Evolutionary conservation across 2,113 vertebrate genomes (phyloP), one percentile per base, ranked within the genome.

Genomic region (Esox niger): DNA sequence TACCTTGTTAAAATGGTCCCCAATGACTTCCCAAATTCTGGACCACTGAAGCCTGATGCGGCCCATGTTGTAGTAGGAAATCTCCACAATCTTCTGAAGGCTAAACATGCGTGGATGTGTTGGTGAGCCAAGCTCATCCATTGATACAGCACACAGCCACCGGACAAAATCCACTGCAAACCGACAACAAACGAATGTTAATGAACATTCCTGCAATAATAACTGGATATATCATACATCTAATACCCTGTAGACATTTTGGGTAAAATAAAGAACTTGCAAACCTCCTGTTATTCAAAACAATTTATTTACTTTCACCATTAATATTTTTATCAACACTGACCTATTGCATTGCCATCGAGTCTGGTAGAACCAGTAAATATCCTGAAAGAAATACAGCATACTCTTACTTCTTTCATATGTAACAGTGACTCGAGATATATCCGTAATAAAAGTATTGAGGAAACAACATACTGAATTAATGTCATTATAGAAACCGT

Each of bases 1-100:
- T 90, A 95, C 94, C 93, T 94, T 96, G 87, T 95, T 96, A 83
- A 96, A 96, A 86, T 96, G 94, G 86, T 96, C 94, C 7, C 94
- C 94, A 75, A 95, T 95, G 70, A 96, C 94, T 81, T 96, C 94
- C 94, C 94, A 95, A 86, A 96, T 96, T 76, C 94, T 90, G 66
- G 94, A 96, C 94, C 94, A 96, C 80, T 96, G 94, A 5, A 95
- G 79, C 70, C 94, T 85, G 85, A 96, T 96, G 73, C 94, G 90
- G 65, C 94, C 94, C 93, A 96, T 96, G 88, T 96, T 96, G 84
- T 96, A 96, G 29, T 95, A 95, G 1, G 94, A 96, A 64, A 95
- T 96, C 84, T 96, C 94, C 25, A 96, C 94, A 46, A 95, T 96
- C 87, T 96, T 96, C 83, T 96, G 94, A 62, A 95, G 86, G 77